Conservation (phyloP, 2,113 vertebrate genomes). For the Oreochromis tanganicae region DNA sequence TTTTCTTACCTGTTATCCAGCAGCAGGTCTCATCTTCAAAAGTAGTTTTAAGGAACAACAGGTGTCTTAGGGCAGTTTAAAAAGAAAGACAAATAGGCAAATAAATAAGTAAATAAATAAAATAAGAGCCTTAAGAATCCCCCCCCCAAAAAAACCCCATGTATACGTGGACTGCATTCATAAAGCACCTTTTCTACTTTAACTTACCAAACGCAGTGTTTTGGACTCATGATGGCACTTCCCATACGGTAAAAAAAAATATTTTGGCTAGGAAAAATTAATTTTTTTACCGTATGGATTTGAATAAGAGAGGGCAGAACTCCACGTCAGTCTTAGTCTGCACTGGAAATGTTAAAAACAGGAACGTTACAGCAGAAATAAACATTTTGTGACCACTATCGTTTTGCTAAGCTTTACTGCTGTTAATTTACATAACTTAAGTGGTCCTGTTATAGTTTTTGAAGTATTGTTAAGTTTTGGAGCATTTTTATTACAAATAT, state of each 20-base stretch:
- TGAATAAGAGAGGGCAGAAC: not conserved
- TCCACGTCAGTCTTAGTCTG: too few relatives aligned
- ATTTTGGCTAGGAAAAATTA: too few relatives aligned
- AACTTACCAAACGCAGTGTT: not conserved
- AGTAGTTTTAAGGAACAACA: not conserved
- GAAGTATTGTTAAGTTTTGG: not conserved
- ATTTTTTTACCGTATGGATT: not conserved
- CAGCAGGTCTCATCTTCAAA: not conserved
- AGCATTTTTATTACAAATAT: not conserved
- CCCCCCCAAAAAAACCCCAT: not conserved
- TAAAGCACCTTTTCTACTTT: not conserved
- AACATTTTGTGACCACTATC: not conserved
- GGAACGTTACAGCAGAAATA: too few relatives aligned
- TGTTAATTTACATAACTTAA: accelerated
- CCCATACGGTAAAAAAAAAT: too few relatives aligned
- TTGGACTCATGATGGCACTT: not conserved
- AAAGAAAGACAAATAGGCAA: not conserved
- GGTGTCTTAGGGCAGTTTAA: not conserved
- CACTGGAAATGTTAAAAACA: too few relatives aligned
- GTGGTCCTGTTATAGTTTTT: not conserved
- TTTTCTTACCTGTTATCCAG: not conserved
- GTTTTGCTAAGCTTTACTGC: not conserved
- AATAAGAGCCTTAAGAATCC: not conserved
- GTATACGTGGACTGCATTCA: accelerated
- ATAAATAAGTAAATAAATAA: not conserved